These are phyloP conservation scores for Odontophorus gujanensis DNA, from an alignment of 2,113 vertebrate genomes.

Conservation along the genomic window DNA sequence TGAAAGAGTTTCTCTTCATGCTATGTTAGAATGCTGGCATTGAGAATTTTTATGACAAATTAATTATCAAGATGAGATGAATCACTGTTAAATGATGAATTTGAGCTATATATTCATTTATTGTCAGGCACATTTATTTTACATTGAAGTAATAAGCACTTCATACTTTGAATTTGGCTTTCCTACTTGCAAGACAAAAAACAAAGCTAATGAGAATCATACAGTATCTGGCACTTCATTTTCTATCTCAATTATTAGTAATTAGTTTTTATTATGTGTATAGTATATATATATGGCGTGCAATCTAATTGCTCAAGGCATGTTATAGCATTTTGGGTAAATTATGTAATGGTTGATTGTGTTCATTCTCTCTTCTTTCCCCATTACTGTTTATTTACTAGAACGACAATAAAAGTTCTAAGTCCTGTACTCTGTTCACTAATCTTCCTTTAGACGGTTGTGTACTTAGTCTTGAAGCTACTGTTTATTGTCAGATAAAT, in stretches of 20 bases:
- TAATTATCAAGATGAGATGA: background rate
- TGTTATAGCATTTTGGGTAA: background rate
- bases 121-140: background rate
- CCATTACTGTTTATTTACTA: background rate
- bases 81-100: background rate
- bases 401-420: background rate
- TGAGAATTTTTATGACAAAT: background rate
- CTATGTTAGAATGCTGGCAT: background rate
- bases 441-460: background rate
- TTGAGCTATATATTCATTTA: background rate
- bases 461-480: background rate
- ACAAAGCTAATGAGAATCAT: background rate
- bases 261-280: background rate
- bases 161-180: background rate
- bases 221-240: constrained; percentile 22
- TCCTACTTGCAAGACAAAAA: background rate
- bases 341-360: background rate
- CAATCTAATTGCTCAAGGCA: constrained; percentile 16
- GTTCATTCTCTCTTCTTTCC: background rate
- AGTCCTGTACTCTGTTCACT: background rate
- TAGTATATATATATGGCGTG: background rate
- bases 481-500: background rate
- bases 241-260: constrained; percentile 33
- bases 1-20: background rate
- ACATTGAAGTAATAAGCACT: background rate